These are phyloP conservation scores for Bilobella aurantiaca DNA, from an alignment of 1,140 invertebrate genomes.

Conservation along the genomic window DNA sequence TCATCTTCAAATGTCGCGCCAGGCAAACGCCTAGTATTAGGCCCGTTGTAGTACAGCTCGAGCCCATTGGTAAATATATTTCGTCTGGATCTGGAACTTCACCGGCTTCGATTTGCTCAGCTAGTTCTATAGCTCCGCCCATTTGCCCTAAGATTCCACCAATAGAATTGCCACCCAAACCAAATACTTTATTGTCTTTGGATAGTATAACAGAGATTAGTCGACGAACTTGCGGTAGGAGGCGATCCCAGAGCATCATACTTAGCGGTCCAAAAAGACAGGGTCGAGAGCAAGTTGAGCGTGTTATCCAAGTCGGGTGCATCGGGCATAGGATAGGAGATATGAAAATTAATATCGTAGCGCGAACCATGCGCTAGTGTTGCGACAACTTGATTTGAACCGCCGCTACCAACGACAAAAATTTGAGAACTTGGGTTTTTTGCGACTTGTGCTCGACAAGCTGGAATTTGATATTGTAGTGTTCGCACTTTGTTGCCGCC, in stretches of 20 bases:
- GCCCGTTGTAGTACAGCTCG: background rate
- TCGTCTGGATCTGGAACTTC: constrained; percentile 1
- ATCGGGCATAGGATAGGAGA: background rate
- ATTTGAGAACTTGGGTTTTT: background rate
- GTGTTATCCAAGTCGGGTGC: constrained; percentile 1
- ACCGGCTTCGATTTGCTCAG: constrained; percentile 1
- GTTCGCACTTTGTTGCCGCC: constrained; percentile 7
- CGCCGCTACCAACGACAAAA: background rate
- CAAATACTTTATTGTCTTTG: constrained; percentile 5
- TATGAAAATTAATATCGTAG: background rate
- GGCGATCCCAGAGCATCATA: background rate
- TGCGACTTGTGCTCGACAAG: background rate
- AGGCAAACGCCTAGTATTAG: constrained; percentile 4
- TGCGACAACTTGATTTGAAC: constrained; percentile 3
- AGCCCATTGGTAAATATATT: background rate
- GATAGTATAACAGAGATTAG: background rate
- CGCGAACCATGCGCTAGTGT: background rate
- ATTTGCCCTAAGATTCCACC: constrained; percentile 9
- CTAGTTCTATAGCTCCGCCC: constrained; percentile 1
- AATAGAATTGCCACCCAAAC: background rate
- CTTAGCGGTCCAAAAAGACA: background rate
- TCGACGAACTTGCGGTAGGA: background rate
- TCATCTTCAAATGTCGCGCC: background rate
- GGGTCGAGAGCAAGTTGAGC: background rate
- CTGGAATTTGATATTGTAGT: background rate